These are phyloP conservation scores for Bolinopsis microptera DNA, from an alignment of 37 sponge, comb jelly and placozoan species.

Conservation along the genomic window DNA sequence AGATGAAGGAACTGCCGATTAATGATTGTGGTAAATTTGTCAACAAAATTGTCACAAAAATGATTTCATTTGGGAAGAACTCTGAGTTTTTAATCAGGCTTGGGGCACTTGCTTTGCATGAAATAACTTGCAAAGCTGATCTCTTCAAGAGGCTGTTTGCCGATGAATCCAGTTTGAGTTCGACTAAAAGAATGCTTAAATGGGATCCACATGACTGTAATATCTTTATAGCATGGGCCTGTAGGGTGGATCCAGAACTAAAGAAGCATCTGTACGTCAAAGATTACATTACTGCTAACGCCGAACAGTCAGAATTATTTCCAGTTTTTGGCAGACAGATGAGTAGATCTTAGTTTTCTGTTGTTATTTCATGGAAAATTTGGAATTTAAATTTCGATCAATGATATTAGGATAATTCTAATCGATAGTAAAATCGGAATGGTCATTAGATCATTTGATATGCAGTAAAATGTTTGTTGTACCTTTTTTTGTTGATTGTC, in stretches of 20 bases:
- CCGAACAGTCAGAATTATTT: not conserved
- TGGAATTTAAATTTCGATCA: no score
- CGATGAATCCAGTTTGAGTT: not conserved
- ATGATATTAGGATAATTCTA: no score
- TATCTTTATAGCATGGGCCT: constrained; percentile 53
- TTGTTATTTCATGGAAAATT: no score
- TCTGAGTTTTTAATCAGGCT: not conserved
- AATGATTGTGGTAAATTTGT: not conserved
- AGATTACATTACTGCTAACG: not conserved
- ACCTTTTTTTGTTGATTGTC: no score
- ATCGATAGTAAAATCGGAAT: no score
- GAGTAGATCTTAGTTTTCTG: not conserved
- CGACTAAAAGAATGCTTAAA: not conserved
- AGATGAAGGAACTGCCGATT: not conserved
- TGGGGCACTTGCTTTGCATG: not conserved
- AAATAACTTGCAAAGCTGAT: constrained; percentile 18
- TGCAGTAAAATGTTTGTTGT: no score
- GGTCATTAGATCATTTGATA: no score
- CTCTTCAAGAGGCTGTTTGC: not conserved
- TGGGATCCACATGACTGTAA: not conserved
- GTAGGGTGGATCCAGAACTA: not conserved
- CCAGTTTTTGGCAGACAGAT: not conserved
- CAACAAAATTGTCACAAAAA: not conserved
- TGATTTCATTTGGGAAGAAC: not conserved
- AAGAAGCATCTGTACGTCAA: not conserved